Base-by-base conservation (phyloP, 2,797 vertebrate genomes). In the Enteromius fasciolatus region DNA sequence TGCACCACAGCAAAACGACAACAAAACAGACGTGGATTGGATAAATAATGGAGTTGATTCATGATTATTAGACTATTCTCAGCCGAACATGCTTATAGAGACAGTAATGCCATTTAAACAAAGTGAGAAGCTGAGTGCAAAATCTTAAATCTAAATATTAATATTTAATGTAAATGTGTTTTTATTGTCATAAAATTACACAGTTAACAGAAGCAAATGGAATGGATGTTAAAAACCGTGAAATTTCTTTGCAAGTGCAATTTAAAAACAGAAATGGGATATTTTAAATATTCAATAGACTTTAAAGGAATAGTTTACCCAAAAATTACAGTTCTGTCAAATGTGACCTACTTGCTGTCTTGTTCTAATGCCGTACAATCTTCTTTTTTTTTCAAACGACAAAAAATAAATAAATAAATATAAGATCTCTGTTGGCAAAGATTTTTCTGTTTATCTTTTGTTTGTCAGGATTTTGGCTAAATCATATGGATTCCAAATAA, bases 1-100 rank as follows among this genome's bases (percentile, higher is more conserved):
- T 54, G 25, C 54, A 41, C 66, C 59, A 52, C 66, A 66, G 18
- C 78, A 76, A 86, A 82, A 86, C 59, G 41, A 83, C 78, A 82
- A 83, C 44, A 78, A 82, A 85, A 39, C 52, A 54, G 46, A 78
- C n/a, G 12, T 59, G 6, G 17, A 70, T 69, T 46, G 31, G 84
- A 44, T 48, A 70, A 80, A 86, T 54, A 88, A 83, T 33, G 66
- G 23, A 82, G 75, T 46, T 82, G 72, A 86, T 88, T 88, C 83
- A 80, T 77, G 75, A 86, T 79, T 82, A 86, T 84, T 76, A 86
- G 76, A 18, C 81, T 72, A 69, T 84, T 88, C 54, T 76, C 61
- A 78, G 59, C 17, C 33, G 3, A 68, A 77, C 78, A 74, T 25
- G 7, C 69, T 70, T 7, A 18, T 41, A 54, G n/a, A 48, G 31